A percentile compares a stretch with the other conserved stretches of the same genome.
These are phyloP conservation scores for Sphenopsis melanotis DNA, from an alignment of 2,797 vertebrate genomes.

Conservation along the genomic window DNA sequence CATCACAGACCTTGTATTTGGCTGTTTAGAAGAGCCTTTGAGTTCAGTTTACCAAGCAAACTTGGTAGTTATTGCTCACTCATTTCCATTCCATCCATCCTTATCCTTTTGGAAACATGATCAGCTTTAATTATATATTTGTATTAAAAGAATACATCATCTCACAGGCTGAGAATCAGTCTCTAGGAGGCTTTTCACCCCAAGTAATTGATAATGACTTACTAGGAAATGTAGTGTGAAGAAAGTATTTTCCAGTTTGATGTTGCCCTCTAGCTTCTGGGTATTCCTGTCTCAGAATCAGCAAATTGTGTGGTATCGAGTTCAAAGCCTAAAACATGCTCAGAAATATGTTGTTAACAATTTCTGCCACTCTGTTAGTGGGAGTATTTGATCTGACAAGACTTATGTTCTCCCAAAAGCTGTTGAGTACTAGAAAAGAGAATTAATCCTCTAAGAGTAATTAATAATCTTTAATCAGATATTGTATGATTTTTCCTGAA, in stretches of 20 bases:
- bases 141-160: neutral
- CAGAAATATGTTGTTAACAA: neutral
- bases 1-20: neutral
- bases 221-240: neutral
- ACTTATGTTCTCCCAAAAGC: neutral
- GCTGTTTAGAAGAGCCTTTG: neutral
- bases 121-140: neutral
- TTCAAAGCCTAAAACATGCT: neutral
- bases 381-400: conserved; percentile 16
- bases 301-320: neutral
- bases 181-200: neutral
- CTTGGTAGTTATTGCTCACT: neutral
- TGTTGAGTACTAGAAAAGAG: neutral
- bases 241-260: neutral
- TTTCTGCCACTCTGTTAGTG: neutral
- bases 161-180: neutral
- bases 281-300: neutral
- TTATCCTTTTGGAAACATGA: neutral
- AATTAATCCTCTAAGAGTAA: conserved; percentile 3
- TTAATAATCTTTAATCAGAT: conserved; percentile 22
- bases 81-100: neutral
- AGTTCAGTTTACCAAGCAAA: neutral
- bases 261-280: neutral
- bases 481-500: neutral
- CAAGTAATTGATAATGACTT: neutral